Evolutionary conservation across 2,797 vertebrate genomes (phyloP), one percentile per base, ranked within the genome.

Genomic region (Pipistrellus pygmaeus): DNA sequence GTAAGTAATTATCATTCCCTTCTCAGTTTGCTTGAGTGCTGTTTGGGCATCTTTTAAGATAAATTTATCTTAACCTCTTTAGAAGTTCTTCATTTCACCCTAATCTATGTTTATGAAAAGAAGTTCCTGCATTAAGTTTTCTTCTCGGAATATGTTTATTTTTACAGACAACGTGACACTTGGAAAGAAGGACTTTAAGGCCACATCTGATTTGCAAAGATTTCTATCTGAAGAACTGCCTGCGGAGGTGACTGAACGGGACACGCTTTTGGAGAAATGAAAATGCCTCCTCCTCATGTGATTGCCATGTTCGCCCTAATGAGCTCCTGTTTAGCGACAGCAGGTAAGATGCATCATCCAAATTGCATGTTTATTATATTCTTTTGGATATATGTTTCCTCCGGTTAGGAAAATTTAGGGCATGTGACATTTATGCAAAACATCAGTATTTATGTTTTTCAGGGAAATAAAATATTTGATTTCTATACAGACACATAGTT

Each of bases 231-330:
- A 98, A 97, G 93, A 93, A 25, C 85, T 92, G 23, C 88, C 72
- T 90, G 95, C 62, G 71, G 80, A 93, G 8, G 35, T 97, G 90
- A 96, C 93, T 64, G 73, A 35, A 66, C 17, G 87, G 96, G 93
- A 93, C n/a, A 46, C 66, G 0, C 1, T 60, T 62, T 88, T 93
- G 95, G 60, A 90, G 91, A 85, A 48, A 64, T 62, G 90, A 97
- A 98, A 90, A 98, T 98, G 98, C 94, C 86, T 77, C 96, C 97
- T 85, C 77, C 44, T 68, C 97, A n/a, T 77, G 75, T 90, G 86
- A 86, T 98, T 55, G 90, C 97, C 88, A 13, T 97, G 64, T 96
- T 98, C 89, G 95, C 96, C 92, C 96, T 98, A 96, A 96, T 98
- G 96, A 97, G 97, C 77, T 94, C 96, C 87, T 98, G 92, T 93